Evolutionary conservation across 2,113 vertebrate species (phyloP).

Genomic region (Ginglymostoma cirratum): DNA sequence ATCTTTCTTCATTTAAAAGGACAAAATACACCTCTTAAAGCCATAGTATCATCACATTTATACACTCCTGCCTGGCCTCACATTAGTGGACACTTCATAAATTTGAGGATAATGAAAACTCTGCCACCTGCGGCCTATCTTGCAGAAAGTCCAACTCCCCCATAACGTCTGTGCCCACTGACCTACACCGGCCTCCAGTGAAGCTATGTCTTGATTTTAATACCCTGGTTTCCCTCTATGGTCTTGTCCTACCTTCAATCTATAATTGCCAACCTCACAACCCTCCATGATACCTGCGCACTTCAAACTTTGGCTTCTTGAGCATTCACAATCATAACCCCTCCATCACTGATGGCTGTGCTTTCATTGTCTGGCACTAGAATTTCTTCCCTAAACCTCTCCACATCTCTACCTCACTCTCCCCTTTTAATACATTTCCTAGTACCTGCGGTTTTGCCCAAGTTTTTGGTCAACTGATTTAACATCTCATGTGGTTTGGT

Average conservation of each 20-base stretch:
- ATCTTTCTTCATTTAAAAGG: too few species aligned
- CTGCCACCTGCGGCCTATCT: not conserved
- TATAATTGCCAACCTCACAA: not conserved
- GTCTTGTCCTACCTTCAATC: not conserved
- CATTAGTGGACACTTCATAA: not conserved
- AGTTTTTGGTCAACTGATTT: not conserved
- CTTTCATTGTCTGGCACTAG: not conserved
- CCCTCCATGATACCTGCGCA: not conserved
- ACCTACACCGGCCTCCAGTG: not conserved
- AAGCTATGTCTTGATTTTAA: not conserved
- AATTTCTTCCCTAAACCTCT: not conserved
- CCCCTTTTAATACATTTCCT: not conserved
- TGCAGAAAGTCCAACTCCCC: not conserved
- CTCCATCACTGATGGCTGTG: too few species aligned
- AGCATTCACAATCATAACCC: not conserved
- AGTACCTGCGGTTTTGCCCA: not conserved
- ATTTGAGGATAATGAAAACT: not conserved
- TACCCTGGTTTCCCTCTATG: not conserved
- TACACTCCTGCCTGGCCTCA: not conserved
- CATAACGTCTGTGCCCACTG: not conserved
- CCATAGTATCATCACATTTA: too few species aligned
- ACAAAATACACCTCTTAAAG: too few species aligned
- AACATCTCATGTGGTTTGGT: not conserved
- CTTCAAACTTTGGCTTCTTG: not conserved
- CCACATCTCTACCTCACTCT: not conserved